Base-by-base conservation (phyloP, 1,140 invertebrate species). In the Penaeus vannamei region DNA sequence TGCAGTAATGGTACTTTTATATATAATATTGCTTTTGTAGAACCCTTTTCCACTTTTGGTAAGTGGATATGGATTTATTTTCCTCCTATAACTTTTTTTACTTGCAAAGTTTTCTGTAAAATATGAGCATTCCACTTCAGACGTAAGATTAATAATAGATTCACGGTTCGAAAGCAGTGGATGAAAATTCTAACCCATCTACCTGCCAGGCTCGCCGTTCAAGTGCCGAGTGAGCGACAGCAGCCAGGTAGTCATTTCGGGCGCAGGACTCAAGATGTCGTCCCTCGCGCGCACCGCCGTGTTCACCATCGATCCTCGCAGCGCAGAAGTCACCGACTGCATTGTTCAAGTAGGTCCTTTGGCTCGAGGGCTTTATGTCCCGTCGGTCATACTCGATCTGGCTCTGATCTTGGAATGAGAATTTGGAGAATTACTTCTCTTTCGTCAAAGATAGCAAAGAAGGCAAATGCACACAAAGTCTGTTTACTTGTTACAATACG, bases 201-300 rank as follows among this genome's bases (percentile, higher is more conserved):
- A 22, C 91, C 86, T 79, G 36, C 0, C 87, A 94, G 97, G 97
- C 17, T 98, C 97, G 60, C 97, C 97, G 23, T 98, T 98, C 93
- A 96, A 95, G 76, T 98, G 97, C 92, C 95, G 96, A 93, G 96
- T 98, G 92, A 91, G 94, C 84, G 91, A 93, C 89, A 93, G 93
- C 19, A 95, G 94, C 88, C 95, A 95, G 92, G 94, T 95, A 0
- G 91, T 94, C 29, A 93, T 96, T 22, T 94, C 93, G 7, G 95
- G 95, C 20, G 93, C 94, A 69, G 95, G 94, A 88, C 91, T 96
- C 29, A 95, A 95, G 91, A 94, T 95, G 94, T 94, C 95, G 36
- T 93, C 95, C 22, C 94, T 96, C 0, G 95, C 94, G 76, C 93
- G 93, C 64, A 93, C 94, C 46, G 94, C 96, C 26, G 93, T 93